A percentile compares a stretch with the other conserved stretches of the same genome.
Conservation (phyloP, 64 coral and sea anemone species). For the Orbicella faveolata region DNA sequence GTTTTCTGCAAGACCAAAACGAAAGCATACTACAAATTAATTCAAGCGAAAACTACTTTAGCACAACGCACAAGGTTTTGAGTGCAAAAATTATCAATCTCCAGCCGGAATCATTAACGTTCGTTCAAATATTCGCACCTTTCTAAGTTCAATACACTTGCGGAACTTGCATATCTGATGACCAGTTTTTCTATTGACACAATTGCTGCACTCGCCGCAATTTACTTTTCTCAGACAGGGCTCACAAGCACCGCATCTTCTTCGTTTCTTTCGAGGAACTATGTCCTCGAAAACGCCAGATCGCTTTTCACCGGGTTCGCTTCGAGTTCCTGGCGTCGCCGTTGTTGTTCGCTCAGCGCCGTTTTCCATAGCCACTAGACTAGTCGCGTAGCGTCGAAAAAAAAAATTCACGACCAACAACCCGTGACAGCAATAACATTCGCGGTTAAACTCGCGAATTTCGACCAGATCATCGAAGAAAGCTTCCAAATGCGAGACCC, state of each 20-base stretch:
- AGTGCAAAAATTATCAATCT: not conserved
- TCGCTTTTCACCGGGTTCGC: slow-evolving; percentile 61
- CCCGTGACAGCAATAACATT: slow-evolving; percentile 90
- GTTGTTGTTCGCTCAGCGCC: not conserved
- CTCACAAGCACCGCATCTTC: slow-evolving; percentile 87
- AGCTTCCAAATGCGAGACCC: not conserved
- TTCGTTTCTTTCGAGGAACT: slow-evolving; percentile 88
- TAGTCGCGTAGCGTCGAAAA: slow-evolving; percentile 17
- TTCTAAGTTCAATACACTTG: slow-evolving; percentile 98
- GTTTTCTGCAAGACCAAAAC: slow-evolving; percentile 72
- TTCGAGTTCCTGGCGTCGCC: slow-evolving; percentile 14
- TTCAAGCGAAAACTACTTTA: not conserved
- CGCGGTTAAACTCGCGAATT: slow-evolving; percentile 36
- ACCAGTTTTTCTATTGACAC: slow-evolving; percentile 96
- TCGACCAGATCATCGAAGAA: not conserved
- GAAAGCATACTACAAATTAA: slow-evolving; percentile 12
- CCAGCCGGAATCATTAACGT: slow-evolving; percentile 15
- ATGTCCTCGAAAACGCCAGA: slow-evolving; percentile 68
- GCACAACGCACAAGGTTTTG: too few species aligned
- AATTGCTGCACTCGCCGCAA: slow-evolving; percentile 98
- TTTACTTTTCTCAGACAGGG: slow-evolving; percentile 94
- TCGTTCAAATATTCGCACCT: slow-evolving; percentile 88
- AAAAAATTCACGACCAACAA: slow-evolving; percentile 66
- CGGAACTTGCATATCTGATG: slow-evolving; percentile 99
- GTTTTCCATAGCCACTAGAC: slow-evolving; percentile 27